Base-by-base conservation (phyloP, 2,113 vertebrate species). In the Kobus ellipsiprymnus region DNA sequence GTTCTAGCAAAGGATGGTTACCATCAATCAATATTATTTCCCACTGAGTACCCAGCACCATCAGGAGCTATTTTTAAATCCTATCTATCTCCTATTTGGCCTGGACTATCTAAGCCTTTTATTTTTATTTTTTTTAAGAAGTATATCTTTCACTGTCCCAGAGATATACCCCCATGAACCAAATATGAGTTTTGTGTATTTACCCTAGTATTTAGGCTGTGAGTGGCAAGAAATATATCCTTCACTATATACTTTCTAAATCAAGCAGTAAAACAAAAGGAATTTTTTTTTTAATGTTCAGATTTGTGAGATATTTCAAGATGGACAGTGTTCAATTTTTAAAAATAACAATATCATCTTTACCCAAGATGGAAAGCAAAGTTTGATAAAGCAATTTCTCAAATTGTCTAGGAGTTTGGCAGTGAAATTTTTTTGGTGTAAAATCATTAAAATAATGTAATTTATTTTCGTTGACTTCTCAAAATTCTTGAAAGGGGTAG, bases 271-370 rank as follows among this genome's bases (percentile, higher is more conserved):
- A 87, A 92, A 14, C 15, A 87, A 83, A 87, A 59, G 30, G 30
- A 82, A 60, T 83, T 36, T 52, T 57, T 60, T 40, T 62, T 78
- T 30, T 55, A 82, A 64, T 71, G 19, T 48, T 83, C 50, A 55
- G 23, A 80, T 40, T 82, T 83, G 6, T 60, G 15, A 89, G 55
- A 33, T 52, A 52, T 71, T 95, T 74, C 57, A 87, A 74, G 62
- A 84, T 88, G 21, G 57, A 46, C 36, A 90, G 6, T 77, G 27
- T 50, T 90, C 62, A 74, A 16, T 23, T 82, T 92, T 92, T 90
- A 15, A 27, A 93, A 94, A 95, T 57, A 57, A 74, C 57, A 94
- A 92, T 87, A 92, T 74, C 48, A 48, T 87, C 57, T 94, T 96
- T 71, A 33, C n/a, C 36, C 30, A 71, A 78, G 54, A 95, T 52